Base-by-base conservation (phyloP, 2,113 vertebrate species). In the Cebus imitator region DNA sequence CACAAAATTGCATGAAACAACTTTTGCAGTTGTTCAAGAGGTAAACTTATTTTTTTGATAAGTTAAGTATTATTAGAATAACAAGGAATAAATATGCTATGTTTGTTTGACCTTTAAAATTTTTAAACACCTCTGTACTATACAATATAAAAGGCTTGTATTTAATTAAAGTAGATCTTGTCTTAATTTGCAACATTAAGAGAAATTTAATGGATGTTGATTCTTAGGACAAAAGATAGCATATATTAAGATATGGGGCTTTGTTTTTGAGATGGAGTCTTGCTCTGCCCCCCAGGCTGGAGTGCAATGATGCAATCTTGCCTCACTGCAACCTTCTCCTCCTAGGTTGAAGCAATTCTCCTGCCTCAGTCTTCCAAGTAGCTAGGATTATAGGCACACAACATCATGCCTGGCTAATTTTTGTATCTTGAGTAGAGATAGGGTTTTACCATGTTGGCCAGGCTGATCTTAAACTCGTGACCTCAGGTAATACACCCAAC, bases 1-100 rank as follows among this genome's bases (percentile, higher is more conserved):
- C n/a, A 97, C 98, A 92, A 99, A 98, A 84, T 99, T 99, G n/a
- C 99, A 99, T 40, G 99, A 99, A 94, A 99, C 99, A 61, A 99
- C 98, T 95, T 96, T 99, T 96, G 98, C 98, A 93, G 99, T 99
- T 88, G 98, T 99, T 98, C 98, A 99, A 98, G 99, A 99, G 99
- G 99, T 99, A 98, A 96, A 81, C 72, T 70, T 87, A 92, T 27
- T 96, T 82, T 98, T 94, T 57, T 73, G 3, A 58, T 96, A 76
- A 18, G 76, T 84, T 79, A 90, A 76, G 35, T 16, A 87, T 87
- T 90, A 1, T 96, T 90, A 76, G 64, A 80, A 70, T 85, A 87
- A 78, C 32, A 82, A 91, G 64, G n/a, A 83, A 86, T 73, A 83
- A 87, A 57, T 75, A 61, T 73, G 25, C 21, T 23, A 72, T 4